Percentiles rank a stretch among this genome's conserved stretches.
Conservation (phyloP, 2,113 vertebrate species). For the Rhabdomys dilectus region DNA sequence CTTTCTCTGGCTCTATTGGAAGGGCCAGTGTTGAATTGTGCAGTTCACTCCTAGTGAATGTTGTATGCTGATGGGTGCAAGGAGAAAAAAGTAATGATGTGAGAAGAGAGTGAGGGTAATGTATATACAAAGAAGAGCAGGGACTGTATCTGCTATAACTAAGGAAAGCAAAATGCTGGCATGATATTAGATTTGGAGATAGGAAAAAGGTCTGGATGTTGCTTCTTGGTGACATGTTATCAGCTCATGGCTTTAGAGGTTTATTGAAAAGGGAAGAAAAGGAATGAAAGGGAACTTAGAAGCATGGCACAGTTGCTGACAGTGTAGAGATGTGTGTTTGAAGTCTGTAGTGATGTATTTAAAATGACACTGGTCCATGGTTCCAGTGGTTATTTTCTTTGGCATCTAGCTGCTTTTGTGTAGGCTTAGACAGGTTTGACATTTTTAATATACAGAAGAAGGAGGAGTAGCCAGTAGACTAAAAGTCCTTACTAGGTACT, state of each 20-base stretch:
- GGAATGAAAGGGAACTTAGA: background rate
- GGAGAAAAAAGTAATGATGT: background rate
- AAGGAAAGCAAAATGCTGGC: background rate
- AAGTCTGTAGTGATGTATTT: constrained; percentile 1
- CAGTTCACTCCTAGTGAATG: background rate
- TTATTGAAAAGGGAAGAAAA: background rate
- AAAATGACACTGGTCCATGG: background rate
- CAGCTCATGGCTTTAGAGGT: background rate
- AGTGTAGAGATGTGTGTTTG: background rate
- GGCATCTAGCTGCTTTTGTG: background rate
- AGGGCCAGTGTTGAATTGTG: background rate
- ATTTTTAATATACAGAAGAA: background rate
- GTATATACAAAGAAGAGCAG: background rate
- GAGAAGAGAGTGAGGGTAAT: background rate
- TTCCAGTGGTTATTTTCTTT: constrained; percentile 10
- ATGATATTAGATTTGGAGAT: background rate
- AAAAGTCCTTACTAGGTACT: background rate
- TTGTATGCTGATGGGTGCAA: background rate
- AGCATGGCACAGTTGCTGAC: background rate
- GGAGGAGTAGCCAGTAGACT: background rate
- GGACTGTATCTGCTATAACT: background rate
- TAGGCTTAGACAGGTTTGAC: background rate
- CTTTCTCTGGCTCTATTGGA: background rate
- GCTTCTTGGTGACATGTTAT: background rate
- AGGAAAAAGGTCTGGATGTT: background rate